Base-by-base conservation (phyloP, 2,113 vertebrate species). In the Rhea americana region DNA sequence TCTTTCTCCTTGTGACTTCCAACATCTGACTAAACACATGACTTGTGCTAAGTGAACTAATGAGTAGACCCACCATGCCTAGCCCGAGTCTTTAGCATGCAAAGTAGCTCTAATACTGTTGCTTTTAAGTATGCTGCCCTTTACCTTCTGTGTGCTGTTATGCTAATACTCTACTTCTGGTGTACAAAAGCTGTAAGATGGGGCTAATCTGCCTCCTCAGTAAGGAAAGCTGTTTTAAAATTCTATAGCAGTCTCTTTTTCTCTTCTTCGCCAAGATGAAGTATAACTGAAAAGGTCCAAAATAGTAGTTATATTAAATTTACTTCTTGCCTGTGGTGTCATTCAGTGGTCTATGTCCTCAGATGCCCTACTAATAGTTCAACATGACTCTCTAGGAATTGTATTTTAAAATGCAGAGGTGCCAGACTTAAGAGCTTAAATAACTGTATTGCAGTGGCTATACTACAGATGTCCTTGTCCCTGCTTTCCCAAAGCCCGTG, bases 21-120 rank as follows among this genome's bases (percentile, higher is more conserved):
- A 94, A 85, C 97, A 98, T 97, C 97, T 97, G 97, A 98, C 97
- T 85, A 95, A 91, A 93, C 96, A 76, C 97, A 97, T 98, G 97
- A 97, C 90, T 96, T 94, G 85, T 83, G 92, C 87, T 96, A 95
- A 53, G 8, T 90, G 95, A 87, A 82, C 96, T 97, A 96, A 94
- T 96, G 91, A 95, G 92, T 68, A 85, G 88, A 78, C 88, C 90
- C 88, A 94, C 94, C 93, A 39, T 78, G 85, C 78, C 70, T 41
- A 18, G 82, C 90, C 59, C 19, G 71, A 81, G 85, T 17, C 65
- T 72, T 84, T 66, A 90, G 51, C 88, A 89, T 75, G 72, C 89
- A 87, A 91, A 92, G 78, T n/a, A 80, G 59, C 58, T 73, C 84
- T 94, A 94, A 85, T 87, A 41, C 82, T 70, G 89, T 68, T 90